A percentile compares a stretch with the other conserved stretches of the same genome.
phyloP scores from a whole-genome alignment of 1,140 invertebrate species.

The Leptoteleia sp. region DNA sequence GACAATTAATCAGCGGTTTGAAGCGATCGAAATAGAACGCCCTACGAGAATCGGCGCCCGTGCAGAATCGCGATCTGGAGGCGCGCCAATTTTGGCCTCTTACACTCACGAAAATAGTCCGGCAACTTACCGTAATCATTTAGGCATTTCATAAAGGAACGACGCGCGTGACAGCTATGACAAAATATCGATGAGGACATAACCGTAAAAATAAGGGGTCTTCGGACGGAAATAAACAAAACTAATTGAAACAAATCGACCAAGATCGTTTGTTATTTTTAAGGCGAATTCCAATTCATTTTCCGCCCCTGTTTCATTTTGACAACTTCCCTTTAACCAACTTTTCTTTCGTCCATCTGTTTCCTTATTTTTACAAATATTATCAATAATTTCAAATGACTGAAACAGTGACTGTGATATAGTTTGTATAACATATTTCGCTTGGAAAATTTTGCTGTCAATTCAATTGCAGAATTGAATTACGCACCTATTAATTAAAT shows the following conservation, averaged over 20 bases:
- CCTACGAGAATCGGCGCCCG: constrained; percentile 33
- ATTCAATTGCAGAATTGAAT: too few species aligned
- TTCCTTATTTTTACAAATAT: too few species aligned
- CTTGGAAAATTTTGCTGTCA: too few species aligned
- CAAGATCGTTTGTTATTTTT: constrained; percentile 6
- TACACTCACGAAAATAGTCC: constrained; percentile 50
- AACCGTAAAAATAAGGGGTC: constrained; percentile 18
- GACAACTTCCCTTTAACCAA: too few species aligned
- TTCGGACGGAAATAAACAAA: constrained; percentile 13
- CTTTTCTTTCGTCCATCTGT: too few species aligned
- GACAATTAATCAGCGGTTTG: constrained; percentile 38
- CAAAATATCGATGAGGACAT: constrained; percentile 35
- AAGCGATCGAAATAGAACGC: constrained; percentile 51
- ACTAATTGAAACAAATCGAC: background rate
- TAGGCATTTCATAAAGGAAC: constrained; percentile 51
- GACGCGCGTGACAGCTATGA: constrained; percentile 12
- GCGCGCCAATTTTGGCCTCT: constrained; percentile 35
- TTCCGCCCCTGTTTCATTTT: too few species aligned
- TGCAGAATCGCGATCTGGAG: constrained; percentile 39
- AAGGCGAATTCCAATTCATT: too few species aligned
- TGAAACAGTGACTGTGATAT: too few species aligned
- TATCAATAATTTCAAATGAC: too few species aligned
- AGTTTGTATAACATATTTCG: too few species aligned
- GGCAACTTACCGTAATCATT: constrained; percentile 48
- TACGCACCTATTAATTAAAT: too few species aligned